Evolutionary conservation across 2,113 vertebrate genomes (phyloP).

Genomic region (Tyrannus savana): DNA sequence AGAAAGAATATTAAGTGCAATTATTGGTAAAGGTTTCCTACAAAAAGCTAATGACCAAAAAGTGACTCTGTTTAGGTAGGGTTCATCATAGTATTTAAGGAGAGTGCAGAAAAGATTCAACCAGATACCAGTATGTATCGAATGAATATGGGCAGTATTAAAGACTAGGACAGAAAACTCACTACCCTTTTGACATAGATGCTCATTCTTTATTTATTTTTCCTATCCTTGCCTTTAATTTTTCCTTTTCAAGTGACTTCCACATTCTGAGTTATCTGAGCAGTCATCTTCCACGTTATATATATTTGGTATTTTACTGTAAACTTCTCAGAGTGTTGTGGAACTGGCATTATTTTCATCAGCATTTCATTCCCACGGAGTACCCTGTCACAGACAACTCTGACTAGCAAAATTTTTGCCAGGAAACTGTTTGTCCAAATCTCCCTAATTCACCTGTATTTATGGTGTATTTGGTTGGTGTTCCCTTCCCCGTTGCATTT

Average conservation of each 20-base stretch:
- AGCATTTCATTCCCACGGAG: background rate
- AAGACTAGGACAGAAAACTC: background rate
- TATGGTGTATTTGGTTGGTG: background rate
- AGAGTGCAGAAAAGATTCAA: background rate
- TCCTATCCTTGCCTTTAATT: background rate
- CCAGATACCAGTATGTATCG: background rate
- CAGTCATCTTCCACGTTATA: background rate
- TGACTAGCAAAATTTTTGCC: background rate
- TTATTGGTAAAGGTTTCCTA: background rate
- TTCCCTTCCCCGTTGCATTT: accelerated
- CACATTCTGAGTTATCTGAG: background rate
- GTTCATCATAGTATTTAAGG: background rate
- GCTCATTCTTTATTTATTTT: background rate
- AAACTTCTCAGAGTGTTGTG: background rate
- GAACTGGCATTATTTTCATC: background rate
- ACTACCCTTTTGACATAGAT: background rate
- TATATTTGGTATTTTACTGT: background rate
- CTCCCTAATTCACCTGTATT: background rate
- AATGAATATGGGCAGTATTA: background rate
- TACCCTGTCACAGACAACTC: background rate
- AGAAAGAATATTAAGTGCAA: background rate
- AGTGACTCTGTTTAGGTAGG: background rate
- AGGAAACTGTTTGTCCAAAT: background rate
- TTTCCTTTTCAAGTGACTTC: background rate
- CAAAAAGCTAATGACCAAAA: background rate